Evolutionary conservation across 2,113 vertebrate species (phyloP).

Genomic region (Struthio camelus): DNA sequence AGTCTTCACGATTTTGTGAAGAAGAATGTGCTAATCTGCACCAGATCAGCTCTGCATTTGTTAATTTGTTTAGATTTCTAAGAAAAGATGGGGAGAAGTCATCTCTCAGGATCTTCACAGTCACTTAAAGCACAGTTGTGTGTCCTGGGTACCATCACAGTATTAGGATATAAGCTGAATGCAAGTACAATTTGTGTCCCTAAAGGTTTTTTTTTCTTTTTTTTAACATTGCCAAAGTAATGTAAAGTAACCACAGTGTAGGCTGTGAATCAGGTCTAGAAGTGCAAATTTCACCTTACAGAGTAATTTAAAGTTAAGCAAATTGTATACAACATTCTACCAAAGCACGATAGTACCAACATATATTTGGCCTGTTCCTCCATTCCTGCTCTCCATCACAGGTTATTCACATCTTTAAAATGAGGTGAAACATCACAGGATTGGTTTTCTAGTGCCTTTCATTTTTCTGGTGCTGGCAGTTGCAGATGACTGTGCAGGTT

Average conservation of each 20-base stretch:
- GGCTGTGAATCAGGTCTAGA: background rate
- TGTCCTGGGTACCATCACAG: background rate
- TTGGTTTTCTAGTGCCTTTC: background rate
- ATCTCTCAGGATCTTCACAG: background rate
- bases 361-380: background rate
- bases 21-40: background rate
- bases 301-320: background rate
- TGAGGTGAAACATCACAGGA: background rate
- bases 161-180: background rate
- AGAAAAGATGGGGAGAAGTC: background rate
- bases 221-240: background rate
- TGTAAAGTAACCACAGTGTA: background rate
- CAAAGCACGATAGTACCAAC: background rate
- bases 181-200: background rate
- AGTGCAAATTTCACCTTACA: background rate
- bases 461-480: background rate
- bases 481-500: background rate
- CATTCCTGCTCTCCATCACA: background rate
- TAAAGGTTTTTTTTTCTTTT: background rate
- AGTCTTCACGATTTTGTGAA: background rate
- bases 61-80: slow-evolving; percentile 46
- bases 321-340: background rate
- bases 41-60: slow-evolving; percentile 28
- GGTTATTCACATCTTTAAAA: background rate
- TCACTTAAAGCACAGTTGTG: background rate